phyloP scores from a whole-genome alignment of 2,888 invertebrate species.

The Stomorhina lunata region DNA sequence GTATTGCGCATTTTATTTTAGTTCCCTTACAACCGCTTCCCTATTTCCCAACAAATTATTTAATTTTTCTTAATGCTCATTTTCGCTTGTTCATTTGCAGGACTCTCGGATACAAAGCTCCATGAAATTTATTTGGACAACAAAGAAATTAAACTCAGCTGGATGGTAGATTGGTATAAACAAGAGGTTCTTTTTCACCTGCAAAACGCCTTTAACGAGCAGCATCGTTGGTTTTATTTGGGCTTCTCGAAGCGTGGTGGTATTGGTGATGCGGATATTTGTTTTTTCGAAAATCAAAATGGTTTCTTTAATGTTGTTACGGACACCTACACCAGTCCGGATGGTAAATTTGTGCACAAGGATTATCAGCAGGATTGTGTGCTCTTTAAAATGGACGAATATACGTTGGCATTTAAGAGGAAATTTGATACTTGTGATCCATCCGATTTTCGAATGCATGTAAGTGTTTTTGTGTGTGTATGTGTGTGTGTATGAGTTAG shows the following conservation, averaged over 20 bases:
- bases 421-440: constrained; percentile 92
- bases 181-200: constrained; percentile 80
- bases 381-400: constrained; percentile 81
- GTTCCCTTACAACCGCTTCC: neutral
- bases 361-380: constrained; percentile 89
- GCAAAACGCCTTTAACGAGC: constrained; percentile 79
- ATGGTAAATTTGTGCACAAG: constrained; percentile 83
- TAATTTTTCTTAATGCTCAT: neutral
- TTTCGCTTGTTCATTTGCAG: constrained; percentile 66
- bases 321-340: constrained; percentile 87
- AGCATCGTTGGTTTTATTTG: constrained; percentile 88
- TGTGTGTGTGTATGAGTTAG: neutral
- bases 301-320: constrained; percentile 81
- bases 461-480: constrained; percentile 67
- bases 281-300: constrained; percentile 86
- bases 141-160: constrained; percentile 79
- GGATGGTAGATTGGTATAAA: constrained; percentile 80
- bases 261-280: constrained; percentile 88
- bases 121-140: constrained; percentile 78
- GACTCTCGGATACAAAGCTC: constrained; percentile 78
- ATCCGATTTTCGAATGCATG: constrained; percentile 81
- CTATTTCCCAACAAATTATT: neutral
- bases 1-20: neutral
- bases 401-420: constrained; percentile 87
- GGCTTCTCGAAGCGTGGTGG: constrained; percentile 93